A percentile compares a stretch with the other conserved stretches of the same genome.
Evolutionary conservation across 2,888 invertebrate species (phyloP).

Genomic region (Brenthis ino): DNA sequence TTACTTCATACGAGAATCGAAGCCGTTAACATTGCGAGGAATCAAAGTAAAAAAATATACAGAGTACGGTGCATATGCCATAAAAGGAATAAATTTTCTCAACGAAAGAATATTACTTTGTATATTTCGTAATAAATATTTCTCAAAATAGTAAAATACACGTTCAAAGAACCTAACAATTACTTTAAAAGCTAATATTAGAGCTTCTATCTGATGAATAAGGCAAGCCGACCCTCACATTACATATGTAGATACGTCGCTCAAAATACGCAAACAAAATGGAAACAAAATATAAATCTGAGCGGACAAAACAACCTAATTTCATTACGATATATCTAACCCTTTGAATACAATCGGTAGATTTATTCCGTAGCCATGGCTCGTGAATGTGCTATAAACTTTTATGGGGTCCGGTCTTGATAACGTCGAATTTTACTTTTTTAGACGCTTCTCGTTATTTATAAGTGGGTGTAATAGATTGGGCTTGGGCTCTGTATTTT

Average conservation of each 20-base stretch:
- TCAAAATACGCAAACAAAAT: neutral
- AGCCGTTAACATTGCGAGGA: too few species aligned
- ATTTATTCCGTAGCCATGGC: slow-evolving; percentile 47
- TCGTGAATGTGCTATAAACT: slow-evolving; percentile 60
- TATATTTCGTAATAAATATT: too few species aligned
- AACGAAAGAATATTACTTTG: too few species aligned
- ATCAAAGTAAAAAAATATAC: too few species aligned
- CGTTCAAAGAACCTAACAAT: too few species aligned
- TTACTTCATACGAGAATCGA: too few species aligned
- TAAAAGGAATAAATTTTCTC: too few species aligned
- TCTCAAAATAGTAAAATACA: too few species aligned
- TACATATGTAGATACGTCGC: neutral
- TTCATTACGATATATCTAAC: slow-evolving; percentile 44
- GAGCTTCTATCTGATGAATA: neutral
- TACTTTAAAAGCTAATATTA: neutral
- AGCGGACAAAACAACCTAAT: slow-evolving; percentile 22
- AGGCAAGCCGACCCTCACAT: too few species aligned
- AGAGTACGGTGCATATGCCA: too few species aligned
- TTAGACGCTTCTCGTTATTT: slow-evolving; percentile 18
- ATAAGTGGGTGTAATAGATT: slow-evolving; percentile 13
- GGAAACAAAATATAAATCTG: slow-evolving; percentile 20
- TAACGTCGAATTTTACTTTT: slow-evolving; percentile 44
- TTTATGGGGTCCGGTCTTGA: slow-evolving; percentile 59
- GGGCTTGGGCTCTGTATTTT: slow-evolving; percentile 4
- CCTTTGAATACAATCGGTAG: slow-evolving; percentile 55